Evolutionary conservation across 2,888 invertebrate genomes (phyloP).

Genomic region (Caenorhabditis sp.): DNA sequence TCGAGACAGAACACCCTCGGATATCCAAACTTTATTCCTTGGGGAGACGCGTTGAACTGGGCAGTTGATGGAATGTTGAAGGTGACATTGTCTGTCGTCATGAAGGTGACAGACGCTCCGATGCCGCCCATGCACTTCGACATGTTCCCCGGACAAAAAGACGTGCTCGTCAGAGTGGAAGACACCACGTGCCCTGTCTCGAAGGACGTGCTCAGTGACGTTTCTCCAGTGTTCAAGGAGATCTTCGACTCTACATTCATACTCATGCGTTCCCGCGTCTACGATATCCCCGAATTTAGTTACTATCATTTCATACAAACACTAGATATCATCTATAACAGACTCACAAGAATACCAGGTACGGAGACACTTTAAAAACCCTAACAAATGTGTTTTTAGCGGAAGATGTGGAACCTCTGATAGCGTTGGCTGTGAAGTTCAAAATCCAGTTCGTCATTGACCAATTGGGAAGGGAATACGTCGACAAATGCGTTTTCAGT

Average conservation of each 20-base stretch:
- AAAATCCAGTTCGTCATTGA: not conserved
- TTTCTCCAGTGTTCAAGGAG: slow-evolving; percentile 16
- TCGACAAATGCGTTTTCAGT: not conserved
- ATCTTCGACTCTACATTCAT: slow-evolving; percentile 1
- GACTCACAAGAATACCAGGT: not conserved
- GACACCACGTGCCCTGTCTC: slow-evolving; percentile 1
- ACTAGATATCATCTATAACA: slow-evolving; percentile 15
- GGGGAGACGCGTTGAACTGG: slow-evolving; percentile 9
- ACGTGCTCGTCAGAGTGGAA: slow-evolving; percentile 10
- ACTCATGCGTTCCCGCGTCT: not conserved
- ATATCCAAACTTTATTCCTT: slow-evolving; percentile 25
- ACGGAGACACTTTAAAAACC: not conserved
- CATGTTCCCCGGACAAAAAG: slow-evolving; percentile 19
- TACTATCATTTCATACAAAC: not conserved
- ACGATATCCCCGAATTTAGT: not conserved
- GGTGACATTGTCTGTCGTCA: not conserved
- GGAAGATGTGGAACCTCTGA: not conserved
- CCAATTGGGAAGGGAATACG: not conserved
- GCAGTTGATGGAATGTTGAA: not conserved
- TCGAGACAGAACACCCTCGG: not conserved
- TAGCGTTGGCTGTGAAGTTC: not conserved
- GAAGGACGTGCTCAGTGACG: slow-evolving; percentile 24
- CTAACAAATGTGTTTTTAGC: not conserved
- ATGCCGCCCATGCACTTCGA: not conserved
- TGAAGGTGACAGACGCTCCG: not conserved